Percentiles rank a stretch among this genome's conserved stretches.
Evolutionary conservation across 2,113 vertebrate genomes (phyloP).

Genomic region (Phalacrocorax carbo): DNA sequence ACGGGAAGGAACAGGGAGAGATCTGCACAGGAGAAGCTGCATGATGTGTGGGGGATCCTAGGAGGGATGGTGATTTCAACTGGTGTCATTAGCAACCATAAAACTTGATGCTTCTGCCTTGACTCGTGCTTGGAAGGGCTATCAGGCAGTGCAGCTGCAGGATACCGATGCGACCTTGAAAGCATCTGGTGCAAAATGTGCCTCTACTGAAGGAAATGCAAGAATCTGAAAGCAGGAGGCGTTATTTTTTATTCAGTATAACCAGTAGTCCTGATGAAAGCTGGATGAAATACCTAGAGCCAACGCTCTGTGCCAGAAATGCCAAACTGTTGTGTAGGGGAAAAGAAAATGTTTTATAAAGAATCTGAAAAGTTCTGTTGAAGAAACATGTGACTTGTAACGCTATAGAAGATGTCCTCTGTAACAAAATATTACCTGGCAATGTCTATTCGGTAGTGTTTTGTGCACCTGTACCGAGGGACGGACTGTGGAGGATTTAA

Average conservation of each 20-base stretch:
- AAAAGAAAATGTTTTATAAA: not conserved
- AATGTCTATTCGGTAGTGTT: not conserved
- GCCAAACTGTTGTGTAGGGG: not conserved
- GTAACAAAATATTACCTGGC: not conserved
- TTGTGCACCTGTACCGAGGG: not conserved
- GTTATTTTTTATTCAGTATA: not conserved
- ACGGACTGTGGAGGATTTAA: not conserved
- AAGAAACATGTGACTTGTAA: not conserved
- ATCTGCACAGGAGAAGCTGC: not conserved
- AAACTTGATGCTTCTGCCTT: not conserved
- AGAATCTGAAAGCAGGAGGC: not conserved
- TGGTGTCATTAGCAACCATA: not conserved
- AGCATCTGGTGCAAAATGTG: not conserved
- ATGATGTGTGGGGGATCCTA: fast-evolving
- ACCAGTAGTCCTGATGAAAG: not conserved
- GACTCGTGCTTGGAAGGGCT: not conserved
- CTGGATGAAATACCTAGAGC: not conserved
- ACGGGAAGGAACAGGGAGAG: not conserved
- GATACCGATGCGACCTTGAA: not conserved
- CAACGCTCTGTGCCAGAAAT: not conserved
- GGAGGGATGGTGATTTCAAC: not conserved
- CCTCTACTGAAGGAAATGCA: not conserved
- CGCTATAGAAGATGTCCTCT: not conserved
- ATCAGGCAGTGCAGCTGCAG: not conserved
- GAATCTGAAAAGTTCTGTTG: not conserved